Evolutionary conservation across 2,888 invertebrate species (phyloP).

Genomic region (Mimachlamys varia): DNA sequence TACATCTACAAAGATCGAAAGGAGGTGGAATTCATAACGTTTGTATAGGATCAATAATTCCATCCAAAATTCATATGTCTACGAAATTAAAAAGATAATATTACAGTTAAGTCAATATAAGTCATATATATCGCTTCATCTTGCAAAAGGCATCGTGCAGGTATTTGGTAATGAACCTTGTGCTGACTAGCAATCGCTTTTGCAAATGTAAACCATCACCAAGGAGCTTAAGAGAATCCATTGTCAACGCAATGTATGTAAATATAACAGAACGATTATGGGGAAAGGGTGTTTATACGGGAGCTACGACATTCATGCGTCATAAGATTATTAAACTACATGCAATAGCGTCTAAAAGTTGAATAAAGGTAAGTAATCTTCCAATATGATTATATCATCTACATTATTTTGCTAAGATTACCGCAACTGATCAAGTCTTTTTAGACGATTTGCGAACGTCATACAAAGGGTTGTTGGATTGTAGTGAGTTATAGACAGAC

Average conservation of each 20-base stretch:
- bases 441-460: conserved; percentile 28
- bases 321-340: background rate
- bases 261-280: background rate
- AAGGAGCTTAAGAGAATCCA: background rate
- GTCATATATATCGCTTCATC: background rate
- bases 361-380: background rate
- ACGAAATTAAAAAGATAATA: background rate
- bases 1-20: too few relatives aligned
- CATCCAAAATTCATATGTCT: background rate
- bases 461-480: background rate
- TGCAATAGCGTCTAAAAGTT: background rate
- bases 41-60: too few relatives aligned
- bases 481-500: conserved; percentile 20
- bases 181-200: background rate
- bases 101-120: background rate
- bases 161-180: background rate
- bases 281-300: background rate
- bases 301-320: background rate
- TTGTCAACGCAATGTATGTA: background rate
- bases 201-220: conserved; percentile 5
- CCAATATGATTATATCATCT: background rate
- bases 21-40: too few relatives aligned
- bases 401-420: background rate
- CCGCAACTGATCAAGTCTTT: background rate
- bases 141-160: background rate